A percentile compares a stretch with the other conserved stretches of the same genome.
phyloP scores from a whole-genome alignment of 2,888 invertebrate species.

The Hymenopus coronatus region DNA sequence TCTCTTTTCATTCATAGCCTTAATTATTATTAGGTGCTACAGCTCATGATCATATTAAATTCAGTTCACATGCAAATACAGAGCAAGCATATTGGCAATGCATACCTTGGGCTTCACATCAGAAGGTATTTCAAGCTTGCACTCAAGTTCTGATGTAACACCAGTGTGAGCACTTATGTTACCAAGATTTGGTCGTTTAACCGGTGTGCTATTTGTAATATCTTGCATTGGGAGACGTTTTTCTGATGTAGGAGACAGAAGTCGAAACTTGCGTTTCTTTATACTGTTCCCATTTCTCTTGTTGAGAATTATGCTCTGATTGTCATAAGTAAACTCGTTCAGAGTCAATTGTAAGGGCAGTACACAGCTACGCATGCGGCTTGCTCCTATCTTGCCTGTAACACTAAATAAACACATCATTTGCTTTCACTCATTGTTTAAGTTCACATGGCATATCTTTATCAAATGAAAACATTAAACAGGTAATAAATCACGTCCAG shows the following conservation, averaged over 20 bases:
- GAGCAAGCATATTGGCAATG: no score
- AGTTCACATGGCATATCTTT: no score
- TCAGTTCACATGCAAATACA: no score
- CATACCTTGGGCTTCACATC: neutral
- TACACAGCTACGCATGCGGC: neutral
- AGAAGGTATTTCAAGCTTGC: neutral
- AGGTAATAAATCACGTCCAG: no score
- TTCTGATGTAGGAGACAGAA: neutral
- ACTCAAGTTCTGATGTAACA: neutral
- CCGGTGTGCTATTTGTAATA: conserved; percentile 4
- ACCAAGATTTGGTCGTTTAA: neutral
- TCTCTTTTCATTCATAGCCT: no score
- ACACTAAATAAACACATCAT: neutral
- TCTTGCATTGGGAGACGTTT: neutral
- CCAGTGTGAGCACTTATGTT: neutral
- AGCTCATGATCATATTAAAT: no score
- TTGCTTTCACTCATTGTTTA: neutral
- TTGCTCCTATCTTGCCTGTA: neutral
- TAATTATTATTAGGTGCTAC: no score
- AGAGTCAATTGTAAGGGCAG: neutral
- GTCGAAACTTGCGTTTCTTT: neutral
- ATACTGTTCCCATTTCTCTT: neutral
- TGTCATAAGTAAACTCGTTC: neutral
- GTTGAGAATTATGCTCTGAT: neutral
- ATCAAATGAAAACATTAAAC: no score